These are phyloP conservation scores for Cosmopolites sordidus DNA, from an alignment of 2,888 invertebrate species.

Conservation along the genomic window DNA sequence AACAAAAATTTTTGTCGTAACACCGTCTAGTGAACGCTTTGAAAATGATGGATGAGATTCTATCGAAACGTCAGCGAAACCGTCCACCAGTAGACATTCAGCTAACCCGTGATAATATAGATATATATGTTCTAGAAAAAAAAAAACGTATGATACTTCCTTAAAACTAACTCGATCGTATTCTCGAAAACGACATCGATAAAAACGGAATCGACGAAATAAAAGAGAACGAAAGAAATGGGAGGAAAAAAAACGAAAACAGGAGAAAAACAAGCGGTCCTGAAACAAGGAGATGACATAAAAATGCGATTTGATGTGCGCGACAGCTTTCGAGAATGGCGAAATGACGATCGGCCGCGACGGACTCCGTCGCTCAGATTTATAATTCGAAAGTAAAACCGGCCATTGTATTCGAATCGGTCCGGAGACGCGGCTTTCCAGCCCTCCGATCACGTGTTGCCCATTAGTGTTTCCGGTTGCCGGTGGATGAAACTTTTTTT, in stretches of 20 bases:
- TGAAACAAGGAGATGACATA: slow-evolving; percentile 17
- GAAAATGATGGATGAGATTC: no score
- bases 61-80: no score
- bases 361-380: slow-evolving; percentile 20
- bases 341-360: slow-evolving; percentile 21
- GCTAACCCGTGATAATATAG: no score
- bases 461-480: slow-evolving; percentile 48
- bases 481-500: slow-evolving; percentile 1
- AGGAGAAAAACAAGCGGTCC: not conserved
- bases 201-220: no score
- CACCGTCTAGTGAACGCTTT: no score
- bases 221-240: not conserved
- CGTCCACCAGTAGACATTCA: no score
- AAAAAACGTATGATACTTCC: no score
- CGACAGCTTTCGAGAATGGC: slow-evolving; percentile 28
- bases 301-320: slow-evolving; percentile 27
- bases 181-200: no score
- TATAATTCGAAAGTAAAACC: slow-evolving; percentile 42
- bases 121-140: no score
- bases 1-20: no score
- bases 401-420: slow-evolving; percentile 45
- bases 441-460: slow-evolving; percentile 48
- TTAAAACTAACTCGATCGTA: no score
- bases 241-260: not conserved
- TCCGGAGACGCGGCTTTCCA: slow-evolving; percentile 38